Evolutionary conservation across 2,888 invertebrate genomes (phyloP).

Genomic region (Morpho deidamia): DNA sequence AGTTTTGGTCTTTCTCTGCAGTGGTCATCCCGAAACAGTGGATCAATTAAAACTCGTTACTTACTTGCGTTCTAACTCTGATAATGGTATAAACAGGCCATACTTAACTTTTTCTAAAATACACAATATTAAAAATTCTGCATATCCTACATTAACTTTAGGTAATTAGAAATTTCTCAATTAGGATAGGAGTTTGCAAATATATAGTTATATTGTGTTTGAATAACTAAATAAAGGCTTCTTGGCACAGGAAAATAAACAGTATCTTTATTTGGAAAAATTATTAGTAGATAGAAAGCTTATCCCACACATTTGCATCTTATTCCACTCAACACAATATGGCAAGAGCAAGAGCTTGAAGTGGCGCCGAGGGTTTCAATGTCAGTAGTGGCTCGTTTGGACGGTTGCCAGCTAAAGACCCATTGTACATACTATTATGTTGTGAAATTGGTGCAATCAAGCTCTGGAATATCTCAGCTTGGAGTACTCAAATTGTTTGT

Average conservation of each 20-base stretch:
- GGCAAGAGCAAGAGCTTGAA: conserved; percentile 30
- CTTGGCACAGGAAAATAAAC: background rate
- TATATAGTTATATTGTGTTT: background rate
- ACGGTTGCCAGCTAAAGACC: conserved; percentile 34
- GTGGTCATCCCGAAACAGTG: too few species aligned
- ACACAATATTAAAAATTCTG: too few species aligned
- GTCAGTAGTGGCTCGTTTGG: conserved; percentile 41
- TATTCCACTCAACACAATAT: conserved; percentile 21
- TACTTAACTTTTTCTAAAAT: too few species aligned
- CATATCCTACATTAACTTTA: too few species aligned
- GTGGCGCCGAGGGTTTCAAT: conserved; percentile 38
- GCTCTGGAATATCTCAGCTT: conserved; percentile 5
- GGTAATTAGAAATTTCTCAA: too few species aligned
- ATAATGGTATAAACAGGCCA: too few species aligned
- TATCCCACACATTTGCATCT: conserved; percentile 22
- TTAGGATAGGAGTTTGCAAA: background rate
- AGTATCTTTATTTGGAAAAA: conserved; percentile 2
- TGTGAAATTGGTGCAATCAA: conserved; percentile 11
- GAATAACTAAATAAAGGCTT: background rate
- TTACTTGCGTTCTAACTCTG: too few species aligned
- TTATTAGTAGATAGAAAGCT: conserved; percentile 11
- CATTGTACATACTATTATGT: conserved; percentile 22
- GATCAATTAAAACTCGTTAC: too few species aligned
- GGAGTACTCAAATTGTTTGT: background rate
- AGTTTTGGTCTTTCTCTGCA: too few species aligned